These are phyloP conservation scores for Eudemis profundana DNA, from an alignment of 2,888 invertebrate genomes.

Conservation along the genomic window DNA sequence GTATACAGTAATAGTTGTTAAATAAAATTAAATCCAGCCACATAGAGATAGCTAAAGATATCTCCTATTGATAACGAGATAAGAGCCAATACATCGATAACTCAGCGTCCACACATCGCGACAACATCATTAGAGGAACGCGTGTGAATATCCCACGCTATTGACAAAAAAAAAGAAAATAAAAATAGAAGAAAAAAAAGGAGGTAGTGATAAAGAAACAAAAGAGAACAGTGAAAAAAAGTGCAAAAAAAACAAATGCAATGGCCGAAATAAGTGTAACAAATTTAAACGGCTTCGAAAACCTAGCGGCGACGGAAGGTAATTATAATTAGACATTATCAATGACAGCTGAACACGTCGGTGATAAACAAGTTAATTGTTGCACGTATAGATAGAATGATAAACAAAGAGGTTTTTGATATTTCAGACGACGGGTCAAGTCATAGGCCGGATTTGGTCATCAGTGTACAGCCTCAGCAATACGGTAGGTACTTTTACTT, in stretches of 20 bases:
- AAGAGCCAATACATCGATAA: conserved; percentile 60
- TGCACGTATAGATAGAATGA: conserved; percentile 2
- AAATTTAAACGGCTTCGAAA: conserved; percentile 58
- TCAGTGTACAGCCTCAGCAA: conserved; percentile 71
- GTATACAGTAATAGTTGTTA: conserved; percentile 17
- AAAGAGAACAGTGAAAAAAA: conserved; percentile 18
- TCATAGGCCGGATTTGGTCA: conserved; percentile 69
- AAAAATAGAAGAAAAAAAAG: conserved; percentile 26
- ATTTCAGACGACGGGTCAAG: conserved; percentile 65
- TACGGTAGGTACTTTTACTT: conserved; percentile 57
- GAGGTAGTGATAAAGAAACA: conserved; percentile 23
- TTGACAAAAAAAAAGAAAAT: conserved; percentile 9
- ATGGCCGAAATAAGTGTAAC: conserved; percentile 45
- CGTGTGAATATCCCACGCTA: conserved; percentile 18
- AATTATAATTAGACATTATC: conserved; percentile 39
- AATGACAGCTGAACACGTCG: conserved; percentile 2
- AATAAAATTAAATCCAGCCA: conserved; percentile 26
- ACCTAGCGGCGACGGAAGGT: conserved; percentile 68
- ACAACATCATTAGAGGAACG: conserved; percentile 56
- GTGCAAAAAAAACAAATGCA: conserved; percentile 47
- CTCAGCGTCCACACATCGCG: conserved; percentile 60
- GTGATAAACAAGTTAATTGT: conserved; percentile 13
- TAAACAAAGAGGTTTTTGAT: neutral
- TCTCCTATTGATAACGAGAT: conserved; percentile 54
- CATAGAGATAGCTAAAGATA: conserved; percentile 52